Base-by-base conservation (phyloP, 2,888 invertebrate genomes). In the Neelides folsomi region DNA sequence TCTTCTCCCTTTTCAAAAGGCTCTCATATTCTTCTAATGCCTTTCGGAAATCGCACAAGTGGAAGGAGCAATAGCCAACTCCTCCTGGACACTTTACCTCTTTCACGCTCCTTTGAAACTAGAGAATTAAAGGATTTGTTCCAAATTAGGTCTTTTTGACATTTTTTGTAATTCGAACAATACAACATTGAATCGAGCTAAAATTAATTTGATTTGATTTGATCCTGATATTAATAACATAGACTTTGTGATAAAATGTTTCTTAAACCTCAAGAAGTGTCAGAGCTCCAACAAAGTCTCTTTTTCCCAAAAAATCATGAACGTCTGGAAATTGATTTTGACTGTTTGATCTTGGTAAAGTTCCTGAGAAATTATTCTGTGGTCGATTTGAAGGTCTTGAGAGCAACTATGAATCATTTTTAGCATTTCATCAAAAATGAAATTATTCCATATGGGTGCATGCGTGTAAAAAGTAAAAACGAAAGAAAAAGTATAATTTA, bases 281-380 rank as follows among this genome's bases (percentile, higher is more conserved):
- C 16, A 93, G 77, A 0, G 93, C 94, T 8, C 97, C 98, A 0
- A 86, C 83, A 69, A 95, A 98, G 71, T 98, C 98, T 43, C 95
- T 76, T 65, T 82, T 83, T 18, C 81, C 72, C 15, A 98, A 73
- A 68, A 89, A 95, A 66, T 94, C 92, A 67, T 93, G 90, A 12
- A 97, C 74, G 58, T 85, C 84, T 0, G 88, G 81, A n/a, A 80
- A 75, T 51, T 75, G 75, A 63, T 78, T 80, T 46, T 51, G 47
- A 10, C 16, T 6, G 18, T 51, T 41, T 27, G 27, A 27, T 27
- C 27, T 27, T 27, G 27, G 27, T 27, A 27, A 27, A 5, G 27
- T 7, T 27, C 27, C 27, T 5, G 4, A 5, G 7, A 7, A 5
- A 7, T 27, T 27, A 27, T 27, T 27, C 7, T 27, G 27, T 7